phyloP scores from a whole-genome alignment of 1,140 invertebrate species.

The Teleogryllus occipitalis region DNA sequence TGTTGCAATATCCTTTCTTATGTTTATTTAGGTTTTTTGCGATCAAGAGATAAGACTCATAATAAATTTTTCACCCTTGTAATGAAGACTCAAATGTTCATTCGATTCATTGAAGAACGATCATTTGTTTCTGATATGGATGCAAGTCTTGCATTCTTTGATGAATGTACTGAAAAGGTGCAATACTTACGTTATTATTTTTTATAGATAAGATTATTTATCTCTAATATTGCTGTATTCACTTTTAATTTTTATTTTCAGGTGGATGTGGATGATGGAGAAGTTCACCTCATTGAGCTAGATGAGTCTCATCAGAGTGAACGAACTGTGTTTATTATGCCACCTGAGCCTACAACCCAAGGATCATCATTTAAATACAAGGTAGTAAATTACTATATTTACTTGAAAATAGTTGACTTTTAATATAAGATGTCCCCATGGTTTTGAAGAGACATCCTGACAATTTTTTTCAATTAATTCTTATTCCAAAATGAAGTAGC shows the following conservation, averaged over 20 bases:
- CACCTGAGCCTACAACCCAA: slow-evolving; percentile 65
- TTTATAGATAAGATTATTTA: neutral
- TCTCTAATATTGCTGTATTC: slow-evolving; percentile 7
- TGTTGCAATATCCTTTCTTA: neutral
- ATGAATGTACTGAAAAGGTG: slow-evolving; percentile 86
- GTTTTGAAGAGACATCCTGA: too few species aligned
- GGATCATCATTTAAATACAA: neutral
- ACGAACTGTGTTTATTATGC: slow-evolving; percentile 88
- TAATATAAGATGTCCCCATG: too few species aligned
- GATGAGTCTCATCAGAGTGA: slow-evolving; percentile 72
- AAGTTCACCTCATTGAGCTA: slow-evolving; percentile 60
- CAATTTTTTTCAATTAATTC: too few species aligned
- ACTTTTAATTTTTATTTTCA: slow-evolving; percentile 26
- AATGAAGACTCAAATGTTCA: slow-evolving; percentile 95
- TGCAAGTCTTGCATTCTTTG: slow-evolving; percentile 88
- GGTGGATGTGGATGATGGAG: slow-evolving; percentile 42
- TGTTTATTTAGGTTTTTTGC: slow-evolving; percentile 45
- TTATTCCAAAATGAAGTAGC: too few species aligned
- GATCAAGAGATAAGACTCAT: slow-evolving; percentile 67
- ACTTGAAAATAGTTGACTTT: too few species aligned
- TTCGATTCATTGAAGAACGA: slow-evolving; percentile 95
- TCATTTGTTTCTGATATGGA: slow-evolving; percentile 97
- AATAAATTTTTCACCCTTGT: slow-evolving; percentile 85
- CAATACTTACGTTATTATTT: slow-evolving; percentile 26
- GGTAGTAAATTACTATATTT: too few species aligned